These are phyloP conservation scores for Alethe castanea DNA, from an alignment of 2,113 vertebrate genomes.

Conservation along the genomic window DNA sequence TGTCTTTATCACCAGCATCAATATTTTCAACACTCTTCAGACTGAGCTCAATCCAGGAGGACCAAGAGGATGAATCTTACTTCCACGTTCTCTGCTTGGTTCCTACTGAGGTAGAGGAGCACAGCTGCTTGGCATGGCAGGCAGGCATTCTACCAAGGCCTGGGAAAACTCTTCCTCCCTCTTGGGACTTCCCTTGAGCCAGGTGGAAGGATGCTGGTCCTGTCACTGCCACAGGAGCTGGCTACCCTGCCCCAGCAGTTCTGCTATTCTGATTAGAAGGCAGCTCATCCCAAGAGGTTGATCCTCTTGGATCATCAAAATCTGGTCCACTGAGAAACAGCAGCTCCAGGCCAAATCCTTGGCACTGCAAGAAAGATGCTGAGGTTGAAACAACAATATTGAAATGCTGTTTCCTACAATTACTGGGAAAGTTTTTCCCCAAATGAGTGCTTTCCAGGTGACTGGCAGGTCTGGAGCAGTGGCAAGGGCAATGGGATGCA, in stretches of 20 bases:
- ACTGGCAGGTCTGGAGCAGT: neutral
- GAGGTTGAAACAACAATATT: neutral
- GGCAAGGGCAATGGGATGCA: neutral
- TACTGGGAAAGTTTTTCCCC: neutral
- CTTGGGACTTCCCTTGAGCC: neutral
- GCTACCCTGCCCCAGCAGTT: neutral
- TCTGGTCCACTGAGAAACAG: neutral
- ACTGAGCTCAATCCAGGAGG: neutral
- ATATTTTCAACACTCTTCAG: neutral
- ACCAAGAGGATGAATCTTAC: neutral
- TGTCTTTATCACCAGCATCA: neutral
- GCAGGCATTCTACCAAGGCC: neutral
- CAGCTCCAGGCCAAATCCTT: neutral
- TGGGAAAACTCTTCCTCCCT: neutral
- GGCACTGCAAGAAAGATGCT: neutral
- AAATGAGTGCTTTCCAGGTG: neutral
- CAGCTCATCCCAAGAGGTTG: neutral
- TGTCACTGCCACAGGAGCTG: neutral
- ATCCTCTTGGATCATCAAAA: too few relatives aligned
- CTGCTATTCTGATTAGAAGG: neutral
- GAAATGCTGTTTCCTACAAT: neutral
- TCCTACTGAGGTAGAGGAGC: neutral
- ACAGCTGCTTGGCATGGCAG: neutral
- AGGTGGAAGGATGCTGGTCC: neutral
- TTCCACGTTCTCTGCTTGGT: neutral